These are phyloP conservation scores for Lerista edwardsae DNA, from an alignment of 2,797 vertebrate genomes.

Conservation along the genomic window DNA sequence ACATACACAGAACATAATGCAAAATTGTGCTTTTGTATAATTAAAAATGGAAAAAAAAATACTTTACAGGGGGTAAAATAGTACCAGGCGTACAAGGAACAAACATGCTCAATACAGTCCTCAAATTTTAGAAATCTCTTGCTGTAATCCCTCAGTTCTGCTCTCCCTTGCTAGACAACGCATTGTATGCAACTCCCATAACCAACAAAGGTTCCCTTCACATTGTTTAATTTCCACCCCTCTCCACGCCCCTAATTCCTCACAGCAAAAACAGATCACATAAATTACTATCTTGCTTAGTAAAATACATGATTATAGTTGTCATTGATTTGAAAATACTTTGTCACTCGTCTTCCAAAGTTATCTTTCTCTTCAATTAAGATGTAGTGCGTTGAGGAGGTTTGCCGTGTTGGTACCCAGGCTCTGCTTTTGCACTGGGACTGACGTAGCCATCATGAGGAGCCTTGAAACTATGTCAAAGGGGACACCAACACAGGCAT, in stretches of 20 bases:
- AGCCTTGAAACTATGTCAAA: not conserved
- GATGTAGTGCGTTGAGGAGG: constrained; percentile 29
- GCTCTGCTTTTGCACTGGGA: not conserved
- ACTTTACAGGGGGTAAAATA: constrained; percentile 3
- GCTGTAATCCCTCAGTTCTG: constrained; percentile 58
- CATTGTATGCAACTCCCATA: constrained; percentile 53
- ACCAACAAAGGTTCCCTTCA: constrained; percentile 72
- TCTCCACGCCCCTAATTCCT: constrained; percentile 50
- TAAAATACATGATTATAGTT: constrained; percentile 66
- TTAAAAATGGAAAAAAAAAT: not conserved
- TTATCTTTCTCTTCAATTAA: constrained; percentile 42
- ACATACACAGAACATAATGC: no score
- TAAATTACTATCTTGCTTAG: constrained; percentile 72
- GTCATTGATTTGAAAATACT: constrained; percentile 75
- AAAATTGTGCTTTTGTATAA: no score
- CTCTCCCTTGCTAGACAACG: constrained; percentile 63
- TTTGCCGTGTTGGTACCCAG: constrained; percentile 34
- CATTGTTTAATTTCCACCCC: constrained; percentile 68
- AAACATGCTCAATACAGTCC: constrained; percentile 44
- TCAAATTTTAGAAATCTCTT: constrained; percentile 55
- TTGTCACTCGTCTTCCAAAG: constrained; percentile 66
- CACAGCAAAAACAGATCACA: constrained; percentile 71
- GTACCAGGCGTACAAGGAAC: constrained; percentile 37
- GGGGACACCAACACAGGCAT: no score
- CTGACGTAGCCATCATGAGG: not conserved